phyloP scores from a whole-genome alignment of 1,140 invertebrate genomes.

The Nixonia krombeini region DNA sequence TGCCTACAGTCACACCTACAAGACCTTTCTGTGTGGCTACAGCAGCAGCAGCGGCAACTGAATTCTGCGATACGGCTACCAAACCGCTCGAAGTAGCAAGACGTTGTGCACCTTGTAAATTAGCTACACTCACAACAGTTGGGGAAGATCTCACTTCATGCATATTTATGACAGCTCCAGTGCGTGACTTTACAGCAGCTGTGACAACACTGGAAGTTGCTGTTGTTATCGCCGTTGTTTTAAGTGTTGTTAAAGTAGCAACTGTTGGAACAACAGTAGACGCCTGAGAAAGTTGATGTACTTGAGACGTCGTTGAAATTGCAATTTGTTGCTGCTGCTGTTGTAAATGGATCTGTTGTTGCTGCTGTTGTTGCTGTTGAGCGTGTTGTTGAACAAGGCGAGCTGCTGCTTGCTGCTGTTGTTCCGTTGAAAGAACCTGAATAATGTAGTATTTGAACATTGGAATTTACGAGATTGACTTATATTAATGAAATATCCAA shows the following conservation, averaged over 20 bases:
- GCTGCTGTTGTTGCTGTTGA: slow-evolving; percentile 45
- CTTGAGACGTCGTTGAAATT: slow-evolving; percentile 42
- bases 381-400: slow-evolving; percentile 45
- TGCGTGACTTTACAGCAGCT: slow-evolving; percentile 56
- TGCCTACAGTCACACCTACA: slow-evolving; percentile 62
- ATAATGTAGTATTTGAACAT: too few species aligned
- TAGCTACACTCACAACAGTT: slow-evolving; percentile 59
- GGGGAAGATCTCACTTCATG: slow-evolving; percentile 59
- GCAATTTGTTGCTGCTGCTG: slow-evolving; percentile 49
- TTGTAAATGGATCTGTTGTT: slow-evolving; percentile 33
- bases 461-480: too few species aligned
- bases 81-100: slow-evolving; percentile 57
- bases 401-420: too few species aligned
- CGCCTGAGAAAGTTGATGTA: slow-evolving; percentile 57
- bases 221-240: slow-evolving; percentile 54
- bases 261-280: slow-evolving; percentile 49
- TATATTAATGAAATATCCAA: too few species aligned
- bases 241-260: slow-evolving; percentile 41
- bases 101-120: slow-evolving; percentile 60
- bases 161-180: slow-evolving; percentile 54
- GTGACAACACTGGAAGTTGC: slow-evolving; percentile 50
- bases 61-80: slow-evolving; percentile 57
- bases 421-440: too few species aligned
- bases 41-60: slow-evolving; percentile 38
- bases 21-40: slow-evolving; percentile 66